phyloP scores from a whole-genome alignment of 1,140 invertebrate species.

The Lethrus apterus region DNA sequence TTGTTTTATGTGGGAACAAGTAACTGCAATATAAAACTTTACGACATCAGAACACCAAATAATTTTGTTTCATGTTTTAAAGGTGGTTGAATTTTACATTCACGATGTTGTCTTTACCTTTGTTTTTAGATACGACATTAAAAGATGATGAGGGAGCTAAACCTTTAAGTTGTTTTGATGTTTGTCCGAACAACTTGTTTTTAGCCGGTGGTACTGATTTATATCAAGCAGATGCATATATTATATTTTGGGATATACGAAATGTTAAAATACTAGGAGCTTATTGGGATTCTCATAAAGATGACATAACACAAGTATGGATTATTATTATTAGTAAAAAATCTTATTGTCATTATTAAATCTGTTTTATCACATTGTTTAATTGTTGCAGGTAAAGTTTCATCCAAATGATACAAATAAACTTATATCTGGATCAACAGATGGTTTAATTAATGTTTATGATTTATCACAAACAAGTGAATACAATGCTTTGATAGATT shows the following conservation, averaged over 20 bases:
- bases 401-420: slow-evolving; percentile 61
- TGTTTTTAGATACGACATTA: slow-evolving; percentile 30
- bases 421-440: slow-evolving; percentile 68
- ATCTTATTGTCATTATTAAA: background rate
- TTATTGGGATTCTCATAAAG: slow-evolving; percentile 79
- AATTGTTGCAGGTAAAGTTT: slow-evolving; percentile 50
- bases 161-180: slow-evolving; percentile 64
- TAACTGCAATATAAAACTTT: slow-evolving; percentile 55
- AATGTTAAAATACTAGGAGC: slow-evolving; percentile 62
- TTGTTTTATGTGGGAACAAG: slow-evolving; percentile 52
- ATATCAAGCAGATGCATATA: slow-evolving; percentile 60
- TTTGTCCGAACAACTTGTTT: slow-evolving; percentile 63
- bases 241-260: slow-evolving; percentile 79
- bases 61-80: slow-evolving; percentile 40
- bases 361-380: background rate
- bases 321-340: background rate
- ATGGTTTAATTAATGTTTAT: slow-evolving; percentile 82
- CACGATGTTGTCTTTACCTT: slow-evolving; percentile 7
- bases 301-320: slow-evolving; percentile 70
- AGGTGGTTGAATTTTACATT: slow-evolving; percentile 9
- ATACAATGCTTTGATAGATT: slow-evolving; percentile 72
- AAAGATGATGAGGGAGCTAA: slow-evolving; percentile 42
- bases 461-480: slow-evolving; percentile 67
- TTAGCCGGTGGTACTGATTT: slow-evolving; percentile 71
- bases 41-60: slow-evolving; percentile 54